These are phyloP conservation scores for Trichopoda pennipes DNA, from an alignment of 2,888 invertebrate genomes.

Conservation along the genomic window DNA sequence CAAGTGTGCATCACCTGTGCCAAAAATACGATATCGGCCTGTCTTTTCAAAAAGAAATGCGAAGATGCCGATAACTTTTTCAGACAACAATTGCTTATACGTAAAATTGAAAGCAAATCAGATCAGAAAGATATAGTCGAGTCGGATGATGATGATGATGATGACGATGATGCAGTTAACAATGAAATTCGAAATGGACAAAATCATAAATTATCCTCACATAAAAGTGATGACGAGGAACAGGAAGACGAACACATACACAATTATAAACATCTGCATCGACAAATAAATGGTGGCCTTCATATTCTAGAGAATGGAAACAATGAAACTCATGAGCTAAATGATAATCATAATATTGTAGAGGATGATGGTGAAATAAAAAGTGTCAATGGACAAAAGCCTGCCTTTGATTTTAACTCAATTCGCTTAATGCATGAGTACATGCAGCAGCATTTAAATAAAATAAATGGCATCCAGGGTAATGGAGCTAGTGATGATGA, in stretches of 20 bases:
- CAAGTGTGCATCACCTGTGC: constrained; percentile 79
- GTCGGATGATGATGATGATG: constrained; percentile 63
- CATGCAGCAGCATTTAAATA: constrained; percentile 78
- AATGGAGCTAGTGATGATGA: constrained; percentile 50
- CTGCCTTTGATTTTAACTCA: constrained; percentile 75
- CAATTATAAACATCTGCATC: constrained; percentile 69
- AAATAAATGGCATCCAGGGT: constrained; percentile 70
- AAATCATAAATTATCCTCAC: constrained; percentile 25
- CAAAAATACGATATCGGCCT: constrained; percentile 78
- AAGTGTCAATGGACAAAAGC: constrained; percentile 73
- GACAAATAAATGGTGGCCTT: constrained; percentile 65
- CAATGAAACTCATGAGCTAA: constrained; percentile 56
- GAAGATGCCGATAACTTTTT: constrained; percentile 80
- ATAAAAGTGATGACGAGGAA: constrained; percentile 35
- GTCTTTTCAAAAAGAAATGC: constrained; percentile 79
- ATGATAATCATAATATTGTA: constrained; percentile 52
- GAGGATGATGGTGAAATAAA: constrained; percentile 65
- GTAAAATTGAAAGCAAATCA: constrained; percentile 74
- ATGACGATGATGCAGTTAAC: constrained; percentile 45
- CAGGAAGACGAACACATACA: constrained; percentile 57
- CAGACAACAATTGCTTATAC: constrained; percentile 78
- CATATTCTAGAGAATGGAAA: constrained; percentile 47
- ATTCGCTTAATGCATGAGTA: constrained; percentile 79
- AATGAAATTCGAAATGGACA: constrained; percentile 56
- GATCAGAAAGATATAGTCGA: constrained; percentile 33